These are phyloP conservation scores for Loriculus beryllinus DNA, from an alignment of 2,797 vertebrate species.

Conservation along the genomic window DNA sequence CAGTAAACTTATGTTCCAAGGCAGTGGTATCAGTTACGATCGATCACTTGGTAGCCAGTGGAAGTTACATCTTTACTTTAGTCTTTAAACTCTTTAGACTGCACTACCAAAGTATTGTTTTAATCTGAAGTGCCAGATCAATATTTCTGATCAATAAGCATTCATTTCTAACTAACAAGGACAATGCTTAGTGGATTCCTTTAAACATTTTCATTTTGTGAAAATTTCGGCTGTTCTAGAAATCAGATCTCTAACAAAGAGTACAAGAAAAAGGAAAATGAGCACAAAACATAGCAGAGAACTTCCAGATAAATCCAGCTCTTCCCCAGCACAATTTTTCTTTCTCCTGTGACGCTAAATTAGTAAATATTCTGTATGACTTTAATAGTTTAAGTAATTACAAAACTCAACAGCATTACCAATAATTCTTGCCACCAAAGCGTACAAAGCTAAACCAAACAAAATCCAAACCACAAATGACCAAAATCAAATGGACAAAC, in stretches of 20 bases:
- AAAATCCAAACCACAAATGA: not conserved
- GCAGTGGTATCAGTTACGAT: constrained; percentile 82
- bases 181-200: constrained; percentile 76
- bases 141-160: constrained; percentile 80
- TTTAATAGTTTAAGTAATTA: not conserved
- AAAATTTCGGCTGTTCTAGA: constrained; percentile 63
- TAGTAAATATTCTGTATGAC: not conserved
- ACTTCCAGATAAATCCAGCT: not conserved
- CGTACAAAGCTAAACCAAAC: not conserved
- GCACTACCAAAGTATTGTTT: constrained; percentile 78
- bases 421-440: not conserved
- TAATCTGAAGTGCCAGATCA: constrained; percentile 77
- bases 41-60: constrained; percentile 80
- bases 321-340: not conserved
- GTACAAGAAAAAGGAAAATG: constrained; percentile 39
- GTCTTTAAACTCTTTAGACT: constrained; percentile 81
- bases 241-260: constrained; percentile 60
- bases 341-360: constrained; percentile 7
- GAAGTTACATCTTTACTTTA: constrained; percentile 80
- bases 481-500: not conserved
- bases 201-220: constrained; percentile 73
- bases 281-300: not conserved
- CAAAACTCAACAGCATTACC: not conserved
- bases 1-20: constrained; percentile 80
- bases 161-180: constrained; percentile 77